Evolutionary conservation across 2,113 vertebrate genomes (phyloP), one percentile per base, ranked within the genome.

Genomic region (Cyphomyrus discorhynchus): DNA sequence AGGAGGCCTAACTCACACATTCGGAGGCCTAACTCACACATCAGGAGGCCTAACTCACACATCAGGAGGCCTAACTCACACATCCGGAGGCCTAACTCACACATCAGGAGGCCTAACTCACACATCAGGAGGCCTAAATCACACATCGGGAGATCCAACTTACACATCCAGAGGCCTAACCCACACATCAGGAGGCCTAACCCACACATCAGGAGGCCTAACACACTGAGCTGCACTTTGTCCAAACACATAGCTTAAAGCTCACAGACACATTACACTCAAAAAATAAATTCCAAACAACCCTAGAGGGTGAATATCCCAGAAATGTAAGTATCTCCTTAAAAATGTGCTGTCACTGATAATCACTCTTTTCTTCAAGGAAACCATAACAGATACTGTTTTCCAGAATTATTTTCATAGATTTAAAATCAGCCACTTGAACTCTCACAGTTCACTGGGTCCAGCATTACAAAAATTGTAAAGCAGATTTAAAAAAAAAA

Each of bases 181-280:
- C 6, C 2, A 6, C 53, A 56, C 53, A 56, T 56, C 53, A 6
- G 0, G 17, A 24, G 6, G 53, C 21, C 21, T 53, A 19, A 53
- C 11, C 2, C 17, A 53, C 52, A 21, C 17, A 56, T 56, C 17
- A 21, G 50, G 15, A 53, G 52, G 52, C 53, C 56, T 10, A 66
- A 66, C 2, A n/a, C 58, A 66, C 58, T 11, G 58, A 62, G 24
- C 24, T 9, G 8, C 58, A n/a, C 58, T n/a, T 9, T 27, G 2
- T 27, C 8, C 24, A 27, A 66, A 27, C 58, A n/a, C 58, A 47
- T n/a, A 90, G 39, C 53, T 87, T 90, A 62, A 62, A 89, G 42
- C 86, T 88, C 94, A 92, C 88, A 90, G 19, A 70, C 42, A 89
- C 91, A 94, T 92, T 84, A 94, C 91, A 95, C 94, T 95, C 94